Percentiles rank a stretch among this genome's conserved stretches.
phyloP scores from a whole-genome alignment of 2,888 invertebrate species.

The Agrilus biguttatus region DNA sequence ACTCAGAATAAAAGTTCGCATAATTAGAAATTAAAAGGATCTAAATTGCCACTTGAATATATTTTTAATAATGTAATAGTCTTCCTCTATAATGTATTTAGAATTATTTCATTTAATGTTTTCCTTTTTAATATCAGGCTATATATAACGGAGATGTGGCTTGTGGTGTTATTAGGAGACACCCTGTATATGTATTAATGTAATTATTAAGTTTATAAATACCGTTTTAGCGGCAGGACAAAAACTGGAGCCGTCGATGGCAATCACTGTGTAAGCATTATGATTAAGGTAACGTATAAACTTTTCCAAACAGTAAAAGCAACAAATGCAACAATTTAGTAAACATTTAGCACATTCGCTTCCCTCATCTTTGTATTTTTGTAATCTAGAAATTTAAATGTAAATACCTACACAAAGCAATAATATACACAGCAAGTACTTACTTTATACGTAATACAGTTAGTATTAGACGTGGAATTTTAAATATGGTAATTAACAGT shows the following conservation, averaged over 20 bases:
- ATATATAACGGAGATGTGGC: no score
- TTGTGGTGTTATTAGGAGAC: no score
- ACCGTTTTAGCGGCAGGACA: slow-evolving; percentile 83
- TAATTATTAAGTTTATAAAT: slow-evolving; percentile 20
- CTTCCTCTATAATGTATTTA: no score
- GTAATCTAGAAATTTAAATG: slow-evolving; percentile 38
- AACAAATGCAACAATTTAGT: slow-evolving; percentile 73
- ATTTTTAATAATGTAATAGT: no score
- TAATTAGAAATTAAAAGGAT: no score
- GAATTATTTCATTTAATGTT: no score
- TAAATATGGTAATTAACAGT: slow-evolving; percentile 82
- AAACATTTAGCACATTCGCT: slow-evolving; percentile 63
- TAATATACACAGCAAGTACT: slow-evolving; percentile 27
- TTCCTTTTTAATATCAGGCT: no score
- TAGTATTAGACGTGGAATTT: slow-evolving; percentile 76
- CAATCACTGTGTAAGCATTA: slow-evolving; percentile 89
- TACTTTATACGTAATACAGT: slow-evolving; percentile 84
- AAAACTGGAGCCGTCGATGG: slow-evolving; percentile 81
- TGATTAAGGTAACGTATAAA: slow-evolving; percentile 86
- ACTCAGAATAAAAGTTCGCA: no score
- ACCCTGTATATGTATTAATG: not conserved
- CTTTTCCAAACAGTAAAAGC: slow-evolving; percentile 81
- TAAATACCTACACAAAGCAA: not conserved
- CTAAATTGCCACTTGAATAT: no score
- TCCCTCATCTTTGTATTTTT: slow-evolving; percentile 51